These are phyloP conservation scores for Microcebus murinus DNA, from an alignment of 2,113 vertebrate species.

Conservation along the genomic window DNA sequence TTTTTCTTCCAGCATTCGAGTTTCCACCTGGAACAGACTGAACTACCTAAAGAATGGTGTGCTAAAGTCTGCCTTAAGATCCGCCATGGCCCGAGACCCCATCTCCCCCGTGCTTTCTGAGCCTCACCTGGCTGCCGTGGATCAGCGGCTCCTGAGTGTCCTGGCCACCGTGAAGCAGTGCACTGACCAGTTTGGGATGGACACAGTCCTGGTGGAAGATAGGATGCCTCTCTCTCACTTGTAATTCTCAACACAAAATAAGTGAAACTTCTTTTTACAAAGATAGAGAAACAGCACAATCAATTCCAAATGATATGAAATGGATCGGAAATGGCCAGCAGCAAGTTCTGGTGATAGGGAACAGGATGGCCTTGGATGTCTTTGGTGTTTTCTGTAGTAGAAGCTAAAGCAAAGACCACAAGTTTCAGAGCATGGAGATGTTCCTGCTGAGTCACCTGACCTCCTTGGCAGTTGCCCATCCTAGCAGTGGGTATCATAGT, in stretches of 20 bases:
- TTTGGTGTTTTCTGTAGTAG: constrained; percentile 32
- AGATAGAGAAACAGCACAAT: constrained; percentile 89
- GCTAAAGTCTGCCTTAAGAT: constrained; percentile 93
- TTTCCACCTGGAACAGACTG: constrained; percentile 98
- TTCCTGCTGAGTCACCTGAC: not conserved
- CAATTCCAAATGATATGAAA: constrained; percentile 71
- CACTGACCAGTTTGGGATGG: constrained; percentile 94
- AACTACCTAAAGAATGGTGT: constrained; percentile 93
- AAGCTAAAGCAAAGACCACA: constrained; percentile 57
- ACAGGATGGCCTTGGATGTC: constrained; percentile 50
- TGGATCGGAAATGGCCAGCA: constrained; percentile 63
- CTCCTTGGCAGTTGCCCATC: not conserved
- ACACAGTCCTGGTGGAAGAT: constrained; percentile 96
- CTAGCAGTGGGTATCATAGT: constrained; percentile 34
- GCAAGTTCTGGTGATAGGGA: constrained; percentile 16
- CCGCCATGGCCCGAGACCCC: constrained; percentile 93
- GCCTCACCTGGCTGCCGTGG: constrained; percentile 92
- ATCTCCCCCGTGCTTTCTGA: constrained; percentile 92
- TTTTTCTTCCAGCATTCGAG: constrained; percentile 90
- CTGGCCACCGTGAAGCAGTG: constrained; percentile 95
- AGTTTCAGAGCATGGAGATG: not conserved
- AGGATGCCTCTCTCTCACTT: constrained; percentile 97
- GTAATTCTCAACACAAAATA: constrained; percentile 77
- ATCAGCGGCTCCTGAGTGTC: constrained; percentile 92
- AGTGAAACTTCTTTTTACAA: constrained; percentile 83